Conservation (phyloP, 2,113 vertebrate genomes). For the Microcebus jonahi region DNA sequence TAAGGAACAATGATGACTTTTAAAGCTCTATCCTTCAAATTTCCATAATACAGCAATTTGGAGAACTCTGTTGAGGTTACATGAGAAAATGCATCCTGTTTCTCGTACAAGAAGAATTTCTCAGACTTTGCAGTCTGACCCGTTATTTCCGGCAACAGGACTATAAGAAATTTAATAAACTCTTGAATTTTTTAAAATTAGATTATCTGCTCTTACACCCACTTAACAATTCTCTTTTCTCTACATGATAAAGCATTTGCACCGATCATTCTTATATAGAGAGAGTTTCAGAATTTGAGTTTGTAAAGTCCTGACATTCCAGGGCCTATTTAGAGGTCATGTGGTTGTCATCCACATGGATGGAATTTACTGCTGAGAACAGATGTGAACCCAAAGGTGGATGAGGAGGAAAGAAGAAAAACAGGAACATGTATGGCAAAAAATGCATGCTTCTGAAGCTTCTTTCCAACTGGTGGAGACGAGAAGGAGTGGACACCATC, state of each 20-base stretch:
- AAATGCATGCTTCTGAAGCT: not conserved
- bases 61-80: not conserved
- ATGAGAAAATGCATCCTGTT: not conserved
- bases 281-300: not conserved
- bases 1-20: not conserved
- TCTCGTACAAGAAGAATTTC: not conserved
- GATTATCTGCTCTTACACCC: not conserved
- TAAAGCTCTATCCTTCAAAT: not conserved
- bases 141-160: not conserved
- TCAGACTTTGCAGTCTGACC: not conserved
- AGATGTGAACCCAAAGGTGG: no score
- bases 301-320: not conserved
- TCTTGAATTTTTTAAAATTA: not conserved
- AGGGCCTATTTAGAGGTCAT: not conserved
- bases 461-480: not conserved
- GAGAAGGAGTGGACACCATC: not conserved
- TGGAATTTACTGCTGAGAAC: not conserved
- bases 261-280: not conserved
- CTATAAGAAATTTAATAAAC: not conserved
- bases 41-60: not conserved
- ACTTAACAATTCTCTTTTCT: not conserved
- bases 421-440: not conserved
- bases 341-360: fast-evolving
- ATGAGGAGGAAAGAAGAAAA: not conserved
- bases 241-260: not conserved